A percentile compares a stretch with the other conserved stretches of the same genome.
phyloP scores from a whole-genome alignment of 2,888 invertebrate species.

The Ceramica pisi region DNA sequence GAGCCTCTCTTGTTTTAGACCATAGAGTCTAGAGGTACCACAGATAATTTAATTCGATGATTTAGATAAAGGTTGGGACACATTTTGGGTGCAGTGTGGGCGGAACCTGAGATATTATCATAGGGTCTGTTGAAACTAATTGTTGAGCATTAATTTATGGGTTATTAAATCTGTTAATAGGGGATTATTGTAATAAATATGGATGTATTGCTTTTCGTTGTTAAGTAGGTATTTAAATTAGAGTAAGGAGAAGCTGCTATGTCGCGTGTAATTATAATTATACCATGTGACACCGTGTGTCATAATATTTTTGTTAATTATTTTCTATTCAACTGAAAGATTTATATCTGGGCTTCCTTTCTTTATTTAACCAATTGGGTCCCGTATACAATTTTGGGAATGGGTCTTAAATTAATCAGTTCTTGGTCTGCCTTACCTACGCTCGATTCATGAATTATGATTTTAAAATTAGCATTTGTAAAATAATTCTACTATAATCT shows the following conservation, averaged over 20 bases:
- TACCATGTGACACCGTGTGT: slow-evolving; percentile 1
- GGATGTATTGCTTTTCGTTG: neutral
- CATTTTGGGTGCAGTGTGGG: slow-evolving; percentile 61
- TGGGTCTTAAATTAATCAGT: neutral
- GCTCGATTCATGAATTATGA: too few relatives aligned
- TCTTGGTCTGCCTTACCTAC: too few relatives aligned
- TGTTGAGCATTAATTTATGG: slow-evolving; percentile 58
- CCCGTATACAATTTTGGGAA: neutral
- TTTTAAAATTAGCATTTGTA: too few relatives aligned
- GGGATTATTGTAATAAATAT: slow-evolving; percentile 49
- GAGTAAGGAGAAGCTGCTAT: slow-evolving; percentile 30
- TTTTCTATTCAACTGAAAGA: neutral
- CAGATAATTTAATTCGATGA: slow-evolving; percentile 56
- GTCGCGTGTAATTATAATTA: slow-evolving; percentile 6
- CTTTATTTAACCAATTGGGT: neutral
- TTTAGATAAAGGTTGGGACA: slow-evolving; percentile 56
- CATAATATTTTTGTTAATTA: slow-evolving; percentile 24
- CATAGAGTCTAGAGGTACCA: slow-evolving; percentile 26
- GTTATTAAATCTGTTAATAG: slow-evolving; percentile 55
- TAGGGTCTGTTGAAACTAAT: slow-evolving; percentile 55
- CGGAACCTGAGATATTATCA: slow-evolving; percentile 47
- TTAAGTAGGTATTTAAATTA: slow-evolving; percentile 40
- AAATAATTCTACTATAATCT: too few relatives aligned
- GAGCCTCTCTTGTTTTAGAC: slow-evolving; percentile 64
- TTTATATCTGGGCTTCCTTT: too few relatives aligned